Base-by-base conservation (phyloP, 2,797 vertebrate genomes). In the Phaenicophaeus curvirostris region DNA sequence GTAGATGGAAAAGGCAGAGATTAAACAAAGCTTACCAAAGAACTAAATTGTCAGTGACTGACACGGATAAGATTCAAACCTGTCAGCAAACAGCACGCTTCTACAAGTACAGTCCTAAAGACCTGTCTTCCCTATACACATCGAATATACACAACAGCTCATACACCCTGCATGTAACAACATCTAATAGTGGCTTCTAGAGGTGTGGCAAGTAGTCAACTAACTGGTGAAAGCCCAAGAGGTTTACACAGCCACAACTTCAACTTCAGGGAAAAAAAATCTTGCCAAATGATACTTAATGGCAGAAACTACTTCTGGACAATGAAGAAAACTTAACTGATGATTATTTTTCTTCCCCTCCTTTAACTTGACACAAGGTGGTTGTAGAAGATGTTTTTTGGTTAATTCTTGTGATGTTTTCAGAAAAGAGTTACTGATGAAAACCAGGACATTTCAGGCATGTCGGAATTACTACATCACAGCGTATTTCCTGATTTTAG, bases 21-120 rank as follows among this genome's bases (percentile, higher is more conserved):
- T 92, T 69, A 85, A 93, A 91, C 91, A 92, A 94, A 94, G 72
- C 86, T 59, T 53, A 57, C 71, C 24, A 50, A 93, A 74, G 95
- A 81, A 67, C 50, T 66, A 37, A 94, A 84, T 37, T 72, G 77
- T 67, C 61, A 95, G 78, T 58, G 69, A 87, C 57, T 78, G 58
- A 87, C 71, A 68, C 0, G 9, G 68, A 53, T 89, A 91, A 85
- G 85, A 91, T 39, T 88, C 87, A 87, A 94, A 90, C 15, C 35
- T 85, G 93, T 86, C 87, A 93, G 72, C 67, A 88, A 88, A 91
- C 37, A 91, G 79, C 73, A 76, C 0, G 4, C 24, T 65, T 75
- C 51, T 92, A 39, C 81, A 92, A 82, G 39, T 16, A 90, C 8
- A 2, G 67, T 77, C 66, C 63, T 69, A 53, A 72, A 93, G 51